Evolutionary conservation across 2,797 vertebrate species (phyloP).

Genomic region (Bryconaethiops microstoma): DNA sequence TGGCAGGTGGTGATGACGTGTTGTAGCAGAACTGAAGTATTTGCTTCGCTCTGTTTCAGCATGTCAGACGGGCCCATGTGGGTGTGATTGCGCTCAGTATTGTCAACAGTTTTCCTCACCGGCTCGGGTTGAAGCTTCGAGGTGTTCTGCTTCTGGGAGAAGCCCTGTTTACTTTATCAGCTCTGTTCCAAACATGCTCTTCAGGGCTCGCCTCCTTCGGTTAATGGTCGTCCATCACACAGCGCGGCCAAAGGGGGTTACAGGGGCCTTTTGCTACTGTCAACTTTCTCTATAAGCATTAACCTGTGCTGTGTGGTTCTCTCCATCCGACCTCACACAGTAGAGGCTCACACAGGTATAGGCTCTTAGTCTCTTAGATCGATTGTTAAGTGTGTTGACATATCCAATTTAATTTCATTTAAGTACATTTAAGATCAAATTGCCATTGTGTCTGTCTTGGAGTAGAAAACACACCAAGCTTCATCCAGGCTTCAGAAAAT

Average conservation of each 20-base stretch:
- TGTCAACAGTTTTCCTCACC: conserved; percentile 45
- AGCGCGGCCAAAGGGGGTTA: background rate
- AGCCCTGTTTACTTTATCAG: conserved; percentile 19
- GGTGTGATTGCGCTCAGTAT: conserved; percentile 50
- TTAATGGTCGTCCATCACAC: conserved; percentile 18
- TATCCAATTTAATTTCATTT: no score
- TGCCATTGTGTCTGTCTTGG: background rate
- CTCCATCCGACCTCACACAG: no score
- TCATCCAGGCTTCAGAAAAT: background rate
- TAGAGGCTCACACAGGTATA: no score
- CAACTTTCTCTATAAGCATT: background rate
- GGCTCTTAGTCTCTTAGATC: no score
- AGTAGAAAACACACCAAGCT: background rate
- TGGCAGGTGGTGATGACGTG: conserved; percentile 69
- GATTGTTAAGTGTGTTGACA: no score
- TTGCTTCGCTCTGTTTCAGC: conserved; percentile 72
- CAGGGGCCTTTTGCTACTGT: conserved; percentile 11
- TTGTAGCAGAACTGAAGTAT: conserved; percentile 75
- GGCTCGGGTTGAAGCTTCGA: conserved; percentile 11
- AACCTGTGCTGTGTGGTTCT: no score
- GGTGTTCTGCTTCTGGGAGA: conserved; percentile 10
- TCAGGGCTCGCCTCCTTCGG: conserved; percentile 20
- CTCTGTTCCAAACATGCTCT: conserved; percentile 6
- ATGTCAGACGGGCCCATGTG: conserved; percentile 63
- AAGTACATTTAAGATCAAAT: no score